Evolutionary conservation across 2,888 invertebrate species (phyloP).

Genomic region (Marasmarcha lunaedactyla): DNA sequence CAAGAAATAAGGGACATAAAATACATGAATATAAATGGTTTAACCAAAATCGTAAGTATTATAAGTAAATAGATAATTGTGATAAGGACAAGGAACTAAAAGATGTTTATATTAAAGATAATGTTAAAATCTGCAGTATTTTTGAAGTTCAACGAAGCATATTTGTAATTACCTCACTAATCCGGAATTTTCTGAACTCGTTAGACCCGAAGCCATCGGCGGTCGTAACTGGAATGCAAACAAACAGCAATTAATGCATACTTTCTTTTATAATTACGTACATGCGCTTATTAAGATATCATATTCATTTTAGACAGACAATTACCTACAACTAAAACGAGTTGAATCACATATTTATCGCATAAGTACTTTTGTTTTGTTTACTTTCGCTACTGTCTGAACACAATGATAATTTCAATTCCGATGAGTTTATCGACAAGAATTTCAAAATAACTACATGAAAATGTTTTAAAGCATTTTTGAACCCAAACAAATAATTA

Average conservation of each 20-base stretch:
- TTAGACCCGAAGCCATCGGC: constrained; percentile 55
- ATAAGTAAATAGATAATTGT: constrained; percentile 1
- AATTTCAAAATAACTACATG: too few relatives aligned
- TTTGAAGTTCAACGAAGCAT: constrained; percentile 8
- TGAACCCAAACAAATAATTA: too few relatives aligned
- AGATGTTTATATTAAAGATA: too few relatives aligned
- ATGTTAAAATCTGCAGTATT: too few relatives aligned
- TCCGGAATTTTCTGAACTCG: constrained; percentile 68
- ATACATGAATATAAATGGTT: not conserved
- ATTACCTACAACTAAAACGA: not conserved
- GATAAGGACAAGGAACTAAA: too few relatives aligned
- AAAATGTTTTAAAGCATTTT: too few relatives aligned
- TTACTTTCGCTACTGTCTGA: not conserved
- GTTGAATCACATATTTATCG: not conserved
- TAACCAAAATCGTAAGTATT: too few relatives aligned
- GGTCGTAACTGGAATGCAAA: constrained; percentile 57
- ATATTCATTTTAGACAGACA: not conserved
- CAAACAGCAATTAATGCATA: not conserved
- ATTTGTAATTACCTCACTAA: constrained; percentile 63
- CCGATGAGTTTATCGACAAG: too few relatives aligned
- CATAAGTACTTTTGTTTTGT: not conserved
- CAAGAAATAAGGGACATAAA: constrained; percentile 34
- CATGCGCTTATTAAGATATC: not conserved
- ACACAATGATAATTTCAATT: not conserved
- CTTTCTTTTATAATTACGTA: not conserved